Conservation (phyloP, 23 tunicate genomes). For the Halocynthia roretzi region DNA sequence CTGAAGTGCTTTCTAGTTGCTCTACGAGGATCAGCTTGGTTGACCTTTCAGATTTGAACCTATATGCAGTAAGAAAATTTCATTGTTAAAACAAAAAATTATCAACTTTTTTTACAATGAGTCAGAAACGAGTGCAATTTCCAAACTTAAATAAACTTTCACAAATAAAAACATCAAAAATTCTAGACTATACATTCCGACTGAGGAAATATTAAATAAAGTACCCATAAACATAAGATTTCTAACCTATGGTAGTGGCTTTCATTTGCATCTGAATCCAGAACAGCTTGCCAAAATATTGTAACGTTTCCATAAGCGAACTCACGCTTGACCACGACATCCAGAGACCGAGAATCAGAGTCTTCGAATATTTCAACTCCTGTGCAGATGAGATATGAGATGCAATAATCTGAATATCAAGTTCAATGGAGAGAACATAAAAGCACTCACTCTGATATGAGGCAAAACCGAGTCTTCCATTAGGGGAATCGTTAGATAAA, state of each 20-base stretch:
- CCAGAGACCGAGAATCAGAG: background rate
- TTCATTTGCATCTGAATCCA: background rate
- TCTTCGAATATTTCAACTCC: slow-evolving; percentile 33
- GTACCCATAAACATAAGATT: too few species aligned
- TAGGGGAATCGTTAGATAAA: slow-evolving; percentile 52
- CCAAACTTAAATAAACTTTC: too few species aligned
- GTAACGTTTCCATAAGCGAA: slow-evolving; percentile 71
- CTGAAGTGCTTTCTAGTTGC: slow-evolving; percentile 39
- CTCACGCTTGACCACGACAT: slow-evolving; percentile 26
- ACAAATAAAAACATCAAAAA: too few species aligned
- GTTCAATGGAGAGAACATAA: background rate
- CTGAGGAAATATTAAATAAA: too few species aligned
- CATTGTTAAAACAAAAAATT: too few species aligned
- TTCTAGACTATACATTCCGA: too few species aligned
- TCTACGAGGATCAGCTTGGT: background rate
- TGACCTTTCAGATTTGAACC: too few species aligned
- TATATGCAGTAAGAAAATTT: too few species aligned
- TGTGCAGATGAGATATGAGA: background rate
- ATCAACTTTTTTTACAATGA: too few species aligned
- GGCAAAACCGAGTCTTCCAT: slow-evolving; percentile 57
- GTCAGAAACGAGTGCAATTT: too few species aligned
- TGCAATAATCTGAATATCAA: background rate
- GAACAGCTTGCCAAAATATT: slow-evolving; percentile 42
- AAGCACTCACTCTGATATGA: slow-evolving; percentile 12
- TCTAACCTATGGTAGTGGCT: too few species aligned